A percentile compares a stretch with the other conserved stretches of the same genome.
These are phyloP conservation scores for Catocala sponsa DNA, from an alignment of 2,888 invertebrate species.

Conservation along the genomic window DNA sequence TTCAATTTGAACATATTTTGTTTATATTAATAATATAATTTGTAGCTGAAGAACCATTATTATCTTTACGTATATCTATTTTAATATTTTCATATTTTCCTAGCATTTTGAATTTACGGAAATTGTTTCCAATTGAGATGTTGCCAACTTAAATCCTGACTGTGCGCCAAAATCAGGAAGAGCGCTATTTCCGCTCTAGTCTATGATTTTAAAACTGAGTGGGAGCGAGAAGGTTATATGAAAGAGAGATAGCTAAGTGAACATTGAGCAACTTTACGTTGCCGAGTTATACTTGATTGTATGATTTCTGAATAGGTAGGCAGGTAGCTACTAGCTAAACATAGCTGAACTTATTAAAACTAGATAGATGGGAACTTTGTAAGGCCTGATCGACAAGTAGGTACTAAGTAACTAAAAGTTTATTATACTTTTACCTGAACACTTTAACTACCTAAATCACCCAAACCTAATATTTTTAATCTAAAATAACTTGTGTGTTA, in stretches of 20 bases:
- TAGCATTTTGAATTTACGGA: not conserved
- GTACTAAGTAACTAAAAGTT: too few species aligned
- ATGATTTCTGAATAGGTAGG: not conserved
- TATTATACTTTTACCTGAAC: too few species aligned
- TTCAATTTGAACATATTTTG: not conserved
- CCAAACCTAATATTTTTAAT: too few species aligned
- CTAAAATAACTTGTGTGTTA: too few species aligned
- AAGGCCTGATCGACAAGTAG: too few species aligned
- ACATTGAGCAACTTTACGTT: not conserved
- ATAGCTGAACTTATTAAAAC: too few species aligned
- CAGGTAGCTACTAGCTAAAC: too few species aligned
- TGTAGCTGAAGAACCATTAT: not conserved
- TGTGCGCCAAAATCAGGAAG: not conserved
- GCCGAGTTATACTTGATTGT: not conserved
- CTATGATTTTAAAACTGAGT: constrained; percentile 11
- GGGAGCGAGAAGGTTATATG: constrained; percentile 2
- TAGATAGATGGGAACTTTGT: too few species aligned
- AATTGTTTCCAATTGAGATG: not conserved
- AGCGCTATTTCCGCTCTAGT: constrained; percentile 19
- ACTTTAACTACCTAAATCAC: too few species aligned
- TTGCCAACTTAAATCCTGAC: constrained; percentile 8
- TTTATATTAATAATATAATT: not conserved
- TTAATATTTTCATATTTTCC: not conserved
- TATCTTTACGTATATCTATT: not conserved
- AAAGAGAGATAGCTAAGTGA: constrained; percentile 2